phyloP scores from a whole-genome alignment of 2,113 vertebrate genomes.

The Aspiorhynchus laticeps region DNA sequence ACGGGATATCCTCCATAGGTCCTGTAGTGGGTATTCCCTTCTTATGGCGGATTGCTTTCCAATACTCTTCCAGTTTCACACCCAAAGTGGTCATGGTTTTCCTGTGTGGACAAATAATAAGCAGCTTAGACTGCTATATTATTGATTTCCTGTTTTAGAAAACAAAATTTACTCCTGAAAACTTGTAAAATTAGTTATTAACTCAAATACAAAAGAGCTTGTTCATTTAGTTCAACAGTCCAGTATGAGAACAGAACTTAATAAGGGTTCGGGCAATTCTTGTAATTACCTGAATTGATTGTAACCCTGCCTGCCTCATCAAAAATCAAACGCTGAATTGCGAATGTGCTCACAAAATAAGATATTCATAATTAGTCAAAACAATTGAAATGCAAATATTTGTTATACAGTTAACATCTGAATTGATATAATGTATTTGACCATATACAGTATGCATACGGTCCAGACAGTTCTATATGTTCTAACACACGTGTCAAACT shows the following conservation, averaged over 20 bases:
- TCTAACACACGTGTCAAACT: not conserved
- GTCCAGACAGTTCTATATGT: no score
- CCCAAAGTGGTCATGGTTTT: constrained; percentile 84
- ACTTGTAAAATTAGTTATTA: not conserved
- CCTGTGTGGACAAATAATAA: constrained; percentile 66
- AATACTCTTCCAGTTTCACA: constrained; percentile 91
- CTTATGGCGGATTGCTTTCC: constrained; percentile 84
- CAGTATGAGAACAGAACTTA: not conserved
- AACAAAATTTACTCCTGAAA: not conserved
- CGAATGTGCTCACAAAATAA: constrained; percentile 26
- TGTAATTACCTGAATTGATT: constrained; percentile 16
- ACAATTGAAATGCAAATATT: not conserved
- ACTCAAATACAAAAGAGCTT: not conserved
- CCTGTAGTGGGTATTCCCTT: constrained; percentile 72
- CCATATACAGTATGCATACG: not conserved
- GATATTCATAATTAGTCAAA: constrained; percentile 28
- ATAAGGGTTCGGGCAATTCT: not conserved
- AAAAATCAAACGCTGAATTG: constrained; percentile 33
- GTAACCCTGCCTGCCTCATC: constrained; percentile 31
- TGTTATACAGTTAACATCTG: not conserved
- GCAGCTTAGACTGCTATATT: not conserved
- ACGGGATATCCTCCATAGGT: constrained; percentile 86
- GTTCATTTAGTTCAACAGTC: not conserved
- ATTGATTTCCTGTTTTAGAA: not conserved
- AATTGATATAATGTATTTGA: not conserved